Base-by-base conservation (phyloP, 2,113 vertebrate species). In the Melanerpes aurifrons region DNA sequence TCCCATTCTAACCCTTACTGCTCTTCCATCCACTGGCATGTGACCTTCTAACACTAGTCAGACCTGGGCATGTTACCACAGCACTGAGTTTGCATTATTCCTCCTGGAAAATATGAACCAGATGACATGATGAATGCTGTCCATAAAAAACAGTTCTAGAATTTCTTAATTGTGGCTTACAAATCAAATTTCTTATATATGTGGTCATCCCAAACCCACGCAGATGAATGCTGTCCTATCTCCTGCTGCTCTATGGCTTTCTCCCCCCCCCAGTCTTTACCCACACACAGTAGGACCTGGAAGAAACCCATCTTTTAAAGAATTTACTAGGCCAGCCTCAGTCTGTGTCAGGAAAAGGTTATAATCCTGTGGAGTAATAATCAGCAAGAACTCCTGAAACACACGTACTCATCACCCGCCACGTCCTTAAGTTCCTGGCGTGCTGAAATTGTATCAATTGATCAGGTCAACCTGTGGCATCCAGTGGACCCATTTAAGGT, bases 81-180 rank as follows among this genome's bases (percentile, higher is more conserved):
- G 47, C 66, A 84, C n/a, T 66, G 71, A 90, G 40, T 84, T 78
- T 95, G 85, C 71, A 13, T 90, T 96, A 84, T 74, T 73, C 50
- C 76, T 91, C 31, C 50, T 91, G 84, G 90, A 95, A 97, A 95
- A 96, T 94, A 83, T 90, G 93, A 96, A 91, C 72, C 89, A 95
- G 83, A 92, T 91, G 94, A 92, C 53, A 71, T 76, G 87, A 92
- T 88, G 66, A 93, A 93, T 87, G 53, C 54, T 0, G 0, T 92
- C 82, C 94, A 87, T 87, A 90, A 85, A 96, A 95, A 85, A 45
- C 58, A 77, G n/a, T 90, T 90, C 72, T 94, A 91, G 69, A 93
- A 82, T 96, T 96, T 95, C 92, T 95, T 92, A 96, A 93, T 92
- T 95, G 93, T 84, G 79, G 81, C 79, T 91, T 95, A 50, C 59